These are phyloP conservation scores for Nymphicus hollandicus DNA, from an alignment of 2,113 vertebrate species.

Conservation along the genomic window DNA sequence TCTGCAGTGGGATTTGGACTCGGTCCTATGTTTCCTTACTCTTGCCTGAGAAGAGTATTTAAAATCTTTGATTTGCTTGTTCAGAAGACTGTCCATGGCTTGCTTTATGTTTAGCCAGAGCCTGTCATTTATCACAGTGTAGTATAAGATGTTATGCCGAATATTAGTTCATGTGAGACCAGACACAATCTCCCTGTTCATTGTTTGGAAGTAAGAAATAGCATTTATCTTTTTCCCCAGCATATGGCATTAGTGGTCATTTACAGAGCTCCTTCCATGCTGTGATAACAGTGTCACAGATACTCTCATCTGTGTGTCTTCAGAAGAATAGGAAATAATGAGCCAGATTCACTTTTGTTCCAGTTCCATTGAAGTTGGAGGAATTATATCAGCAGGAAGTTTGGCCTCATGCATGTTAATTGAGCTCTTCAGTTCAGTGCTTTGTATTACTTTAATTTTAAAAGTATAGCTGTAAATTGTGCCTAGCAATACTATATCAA, in stretches of 20 bases:
- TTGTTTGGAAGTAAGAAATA: constrained; percentile 11
- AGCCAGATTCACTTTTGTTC: constrained; percentile 23
- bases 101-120: background rate
- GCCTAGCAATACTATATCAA: background rate
- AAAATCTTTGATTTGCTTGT: background rate
- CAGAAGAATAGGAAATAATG: constrained; percentile 49
- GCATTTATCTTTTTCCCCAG: background rate
- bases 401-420: constrained; percentile 45
- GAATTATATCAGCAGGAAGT: constrained; percentile 44
- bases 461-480: constrained; percentile 26
- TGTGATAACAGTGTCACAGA: constrained; percentile 24
- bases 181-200: background rate
- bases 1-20: background rate
- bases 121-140: background rate
- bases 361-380: background rate
- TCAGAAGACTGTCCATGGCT: background rate
- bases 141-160: background rate
- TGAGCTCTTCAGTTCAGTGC: constrained; percentile 27
- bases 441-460: constrained; percentile 49
- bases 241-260: background rate
- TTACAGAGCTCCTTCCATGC: background rate
- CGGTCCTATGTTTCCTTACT: background rate
- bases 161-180: background rate
- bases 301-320: constrained; percentile 1
- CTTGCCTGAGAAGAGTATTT: background rate